Conservation (phyloP, 2,888 invertebrate species). For the Lymantria dispar region DNA sequence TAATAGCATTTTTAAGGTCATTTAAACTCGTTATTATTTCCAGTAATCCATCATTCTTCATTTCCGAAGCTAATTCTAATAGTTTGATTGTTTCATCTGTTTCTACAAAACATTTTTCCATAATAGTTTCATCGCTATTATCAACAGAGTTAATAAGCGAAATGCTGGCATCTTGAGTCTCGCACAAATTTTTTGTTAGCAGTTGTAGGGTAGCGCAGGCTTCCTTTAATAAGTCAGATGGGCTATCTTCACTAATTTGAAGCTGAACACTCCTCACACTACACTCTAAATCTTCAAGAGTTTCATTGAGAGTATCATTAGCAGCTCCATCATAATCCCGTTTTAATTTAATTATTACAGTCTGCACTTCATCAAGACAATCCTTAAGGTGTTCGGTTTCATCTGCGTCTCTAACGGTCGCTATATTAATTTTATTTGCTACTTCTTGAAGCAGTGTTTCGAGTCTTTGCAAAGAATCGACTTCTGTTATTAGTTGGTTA, state of each 20-base stretch:
- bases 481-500: slow-evolving; percentile 21
- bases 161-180: slow-evolving; percentile 42
- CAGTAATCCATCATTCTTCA: slow-evolving; percentile 37
- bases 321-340: slow-evolving; percentile 57
- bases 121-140: slow-evolving; percentile 32
- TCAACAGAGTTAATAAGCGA: slow-evolving; percentile 26
- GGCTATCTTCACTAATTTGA: slow-evolving; percentile 68
- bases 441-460: slow-evolving; percentile 57
- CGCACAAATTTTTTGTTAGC: slow-evolving; percentile 58
- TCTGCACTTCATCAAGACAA: slow-evolving; percentile 72
- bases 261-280: slow-evolving; percentile 76
- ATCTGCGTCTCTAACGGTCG: slow-evolving; percentile 37
- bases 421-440: slow-evolving; percentile 46
- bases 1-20: slow-evolving; percentile 50
- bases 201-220: slow-evolving; percentile 67
- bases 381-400: slow-evolving; percentile 55
- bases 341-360: slow-evolving; percentile 71
- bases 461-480: slow-evolving; percentile 50
- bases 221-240: slow-evolving; percentile 62
- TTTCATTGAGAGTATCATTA: slow-evolving; percentile 69
- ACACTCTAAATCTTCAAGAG: slow-evolving; percentile 78
- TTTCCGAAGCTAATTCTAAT: slow-evolving; percentile 65
- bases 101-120: slow-evolving; percentile 52
- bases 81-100: slow-evolving; percentile 58
- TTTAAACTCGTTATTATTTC: slow-evolving; percentile 44